A percentile compares a stretch with the other conserved stretches of the same genome.
These are phyloP conservation scores for Petrophora chlorosata DNA, from an alignment of 2,888 invertebrate genomes.

Conservation along the genomic window DNA sequence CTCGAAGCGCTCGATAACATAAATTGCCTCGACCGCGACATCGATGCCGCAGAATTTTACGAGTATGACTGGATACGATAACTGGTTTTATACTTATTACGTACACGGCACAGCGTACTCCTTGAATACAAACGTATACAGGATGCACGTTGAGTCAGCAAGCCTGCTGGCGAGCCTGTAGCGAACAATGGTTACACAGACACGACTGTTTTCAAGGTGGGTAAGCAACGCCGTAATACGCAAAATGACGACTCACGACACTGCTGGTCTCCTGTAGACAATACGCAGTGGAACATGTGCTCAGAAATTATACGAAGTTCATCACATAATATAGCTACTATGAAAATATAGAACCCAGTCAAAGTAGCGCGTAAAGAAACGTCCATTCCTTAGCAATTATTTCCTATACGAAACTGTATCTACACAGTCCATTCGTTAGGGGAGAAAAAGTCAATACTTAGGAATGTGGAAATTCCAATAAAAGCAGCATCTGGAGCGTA, in stretches of 20 bases:
- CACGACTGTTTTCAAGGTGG: constrained; percentile 29
- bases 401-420: no score
- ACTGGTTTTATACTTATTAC: constrained; percentile 28
- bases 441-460: neutral
- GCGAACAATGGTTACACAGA: constrained; percentile 27
- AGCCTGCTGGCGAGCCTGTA: constrained; percentile 9
- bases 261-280: no score
- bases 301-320: no score
- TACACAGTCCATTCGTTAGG: no score
- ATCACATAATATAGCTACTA: no score
- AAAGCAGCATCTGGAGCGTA: constrained; percentile 6
- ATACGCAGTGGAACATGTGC: no score
- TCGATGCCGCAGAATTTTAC: constrained; percentile 8
- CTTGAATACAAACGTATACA: constrained; percentile 24
- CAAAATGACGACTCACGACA: neutral
- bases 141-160: constrained; percentile 33
- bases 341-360: no score
- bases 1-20: constrained; percentile 5
- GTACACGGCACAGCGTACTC: constrained; percentile 27
- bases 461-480: constrained; percentile 14
- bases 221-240: constrained; percentile 5
- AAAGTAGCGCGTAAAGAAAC: no score
- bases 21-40: constrained; percentile 8
- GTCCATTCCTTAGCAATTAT: no score
- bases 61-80: constrained; percentile 11